These are phyloP conservation scores for Distichodus sexfasciatus DNA, from an alignment of 2,797 vertebrate genomes.

Conservation along the genomic window DNA sequence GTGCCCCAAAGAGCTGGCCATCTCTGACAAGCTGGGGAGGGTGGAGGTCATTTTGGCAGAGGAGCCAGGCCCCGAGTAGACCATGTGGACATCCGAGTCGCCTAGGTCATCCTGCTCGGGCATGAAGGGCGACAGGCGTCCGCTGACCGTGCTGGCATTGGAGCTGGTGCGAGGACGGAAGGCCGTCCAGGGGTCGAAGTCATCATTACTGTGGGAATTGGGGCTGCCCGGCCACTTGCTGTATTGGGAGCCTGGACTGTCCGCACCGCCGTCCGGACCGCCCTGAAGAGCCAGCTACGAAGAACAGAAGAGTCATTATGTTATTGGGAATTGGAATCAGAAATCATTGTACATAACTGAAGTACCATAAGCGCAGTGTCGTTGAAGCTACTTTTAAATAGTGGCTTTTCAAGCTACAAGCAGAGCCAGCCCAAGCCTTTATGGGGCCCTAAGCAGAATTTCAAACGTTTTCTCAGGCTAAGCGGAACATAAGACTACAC, in stretches of 20 bases:
- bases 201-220: slow-evolving; percentile 96
- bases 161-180: slow-evolving; percentile 95
- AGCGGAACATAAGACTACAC: neutral
- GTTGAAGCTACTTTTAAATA: too few species aligned
- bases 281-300: slow-evolving; percentile 83
- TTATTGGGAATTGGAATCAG: neutral
- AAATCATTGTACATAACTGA: neutral
- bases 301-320: slow-evolving; percentile 12
- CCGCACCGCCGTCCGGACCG: slow-evolving; percentile 86
- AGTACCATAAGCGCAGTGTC: too few species aligned
- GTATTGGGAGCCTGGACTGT: slow-evolving; percentile 91
- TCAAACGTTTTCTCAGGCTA: neutral
- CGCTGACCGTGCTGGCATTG: slow-evolving; percentile 94
- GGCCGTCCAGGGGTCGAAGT: slow-evolving; percentile 94
- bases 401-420: too few species aligned
- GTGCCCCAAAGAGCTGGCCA: slow-evolving; percentile 82
- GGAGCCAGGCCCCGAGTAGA: slow-evolving; percentile 82
- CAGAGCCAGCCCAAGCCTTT: too few species aligned
- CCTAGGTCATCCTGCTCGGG: slow-evolving; percentile 91
- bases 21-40: slow-evolving; percentile 94
- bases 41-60: slow-evolving; percentile 91
- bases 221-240: slow-evolving; percentile 97
- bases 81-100: slow-evolving; percentile 90
- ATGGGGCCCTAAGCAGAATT: too few species aligned
- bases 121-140: slow-evolving; percentile 93